These are phyloP conservation scores for Holothuria scabra DNA, from an alignment of 53 echinoderm and acorn worm species.

Conservation along the genomic window DNA sequence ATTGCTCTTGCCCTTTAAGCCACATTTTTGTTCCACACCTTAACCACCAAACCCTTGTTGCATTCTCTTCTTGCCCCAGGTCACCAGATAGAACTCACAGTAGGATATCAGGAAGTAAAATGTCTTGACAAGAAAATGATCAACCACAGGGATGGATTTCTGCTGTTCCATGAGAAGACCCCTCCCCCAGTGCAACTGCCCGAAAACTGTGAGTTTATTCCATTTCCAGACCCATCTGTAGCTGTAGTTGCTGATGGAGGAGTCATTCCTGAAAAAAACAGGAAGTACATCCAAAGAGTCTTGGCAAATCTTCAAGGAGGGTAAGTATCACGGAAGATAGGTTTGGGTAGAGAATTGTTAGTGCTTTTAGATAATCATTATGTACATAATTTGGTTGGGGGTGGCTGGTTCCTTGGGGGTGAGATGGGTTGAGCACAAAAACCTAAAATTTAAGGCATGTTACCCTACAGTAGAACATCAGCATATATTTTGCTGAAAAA, in stretches of 20 bases:
- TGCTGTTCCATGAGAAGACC: neutral
- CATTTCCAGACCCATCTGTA: neutral
- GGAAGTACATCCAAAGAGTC: neutral
- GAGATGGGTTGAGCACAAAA: too few relatives aligned
- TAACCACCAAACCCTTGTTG: too few relatives aligned
- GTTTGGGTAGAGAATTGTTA: too few relatives aligned
- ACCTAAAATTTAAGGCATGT: too few relatives aligned
- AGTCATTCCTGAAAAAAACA: neutral
- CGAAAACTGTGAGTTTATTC: neutral
- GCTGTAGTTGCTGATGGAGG: neutral
- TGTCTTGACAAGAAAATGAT: neutral
- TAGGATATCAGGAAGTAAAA: neutral
- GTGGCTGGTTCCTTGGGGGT: too few relatives aligned
- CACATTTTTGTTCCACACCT: too few relatives aligned
- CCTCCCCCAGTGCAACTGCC: neutral
- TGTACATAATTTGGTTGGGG: too few relatives aligned
- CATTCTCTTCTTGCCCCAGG: neutral
- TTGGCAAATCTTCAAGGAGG: constrained; percentile 21
- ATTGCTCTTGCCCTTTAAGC: too few relatives aligned
- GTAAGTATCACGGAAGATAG: neutral
- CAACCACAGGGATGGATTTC: neutral
- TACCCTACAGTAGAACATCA: too few relatives aligned
- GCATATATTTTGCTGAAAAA: too few relatives aligned
- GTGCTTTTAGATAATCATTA: too few relatives aligned
- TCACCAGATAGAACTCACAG: neutral